Conservation (phyloP, 2,888 invertebrate species). For the Hyles lineata region DNA sequence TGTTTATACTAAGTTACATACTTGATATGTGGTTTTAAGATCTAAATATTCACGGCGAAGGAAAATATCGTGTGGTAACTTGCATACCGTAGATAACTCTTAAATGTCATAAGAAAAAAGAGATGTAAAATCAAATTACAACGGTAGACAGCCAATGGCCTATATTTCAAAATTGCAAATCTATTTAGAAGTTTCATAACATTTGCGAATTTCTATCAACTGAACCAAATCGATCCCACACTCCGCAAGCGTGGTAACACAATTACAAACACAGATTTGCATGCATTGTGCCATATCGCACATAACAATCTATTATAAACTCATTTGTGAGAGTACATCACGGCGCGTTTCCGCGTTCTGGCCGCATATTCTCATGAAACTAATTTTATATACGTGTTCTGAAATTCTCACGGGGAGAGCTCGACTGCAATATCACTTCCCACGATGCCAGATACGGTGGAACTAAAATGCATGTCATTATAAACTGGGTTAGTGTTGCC, state of each 20-base stretch:
- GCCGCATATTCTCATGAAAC: conserved; percentile 25
- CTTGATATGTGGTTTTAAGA: too few relatives aligned
- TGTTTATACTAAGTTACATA: too few relatives aligned
- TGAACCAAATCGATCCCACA: background rate
- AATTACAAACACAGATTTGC: background rate
- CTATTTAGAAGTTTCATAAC: background rate
- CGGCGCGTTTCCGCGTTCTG: conserved; percentile 5
- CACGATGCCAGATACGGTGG: conserved; percentile 7
- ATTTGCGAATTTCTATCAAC: background rate
- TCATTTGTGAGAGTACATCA: conserved; percentile 11
- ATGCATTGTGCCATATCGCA: conserved; percentile 3
- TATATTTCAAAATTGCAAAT: too few relatives aligned
- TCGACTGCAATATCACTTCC: conserved; percentile 2
- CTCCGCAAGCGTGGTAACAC: background rate
- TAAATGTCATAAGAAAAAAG: too few relatives aligned
- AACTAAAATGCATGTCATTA: conserved; percentile 10
- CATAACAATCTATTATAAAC: background rate
- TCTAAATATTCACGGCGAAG: too few relatives aligned
- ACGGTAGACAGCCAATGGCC: too few relatives aligned
- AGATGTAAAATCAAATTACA: too few relatives aligned
- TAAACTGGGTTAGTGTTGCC: background rate
- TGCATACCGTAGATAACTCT: too few relatives aligned
- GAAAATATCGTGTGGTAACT: too few relatives aligned
- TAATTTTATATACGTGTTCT: conserved; percentile 15
- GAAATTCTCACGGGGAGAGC: conserved; percentile 25